Conservation (phyloP, 2,113 vertebrate genomes). For the Emydura subglobosa region DNA sequence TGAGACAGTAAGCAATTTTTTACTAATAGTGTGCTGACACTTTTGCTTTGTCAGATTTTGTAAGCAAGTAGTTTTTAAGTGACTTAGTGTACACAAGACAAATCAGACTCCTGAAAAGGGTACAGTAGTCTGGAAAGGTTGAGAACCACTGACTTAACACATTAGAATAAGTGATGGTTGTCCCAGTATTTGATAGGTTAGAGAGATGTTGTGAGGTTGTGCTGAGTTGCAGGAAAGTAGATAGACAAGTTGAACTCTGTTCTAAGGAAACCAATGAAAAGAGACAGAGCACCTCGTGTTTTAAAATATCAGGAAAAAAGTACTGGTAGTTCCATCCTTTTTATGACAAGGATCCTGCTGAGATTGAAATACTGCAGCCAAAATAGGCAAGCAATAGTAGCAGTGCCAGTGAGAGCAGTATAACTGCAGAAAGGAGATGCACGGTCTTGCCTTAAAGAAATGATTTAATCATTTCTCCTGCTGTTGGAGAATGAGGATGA, state of each 20-base stretch:
- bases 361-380: neutral
- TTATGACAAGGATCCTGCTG: neutral
- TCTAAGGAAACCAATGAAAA: neutral
- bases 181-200: neutral
- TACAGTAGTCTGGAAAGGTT: no score
- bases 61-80: no score
- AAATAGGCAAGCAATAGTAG: neutral
- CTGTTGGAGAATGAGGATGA: neutral
- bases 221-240: neutral
- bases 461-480: neutral
- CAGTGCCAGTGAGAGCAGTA: neutral
- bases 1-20: no score
- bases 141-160: no score
- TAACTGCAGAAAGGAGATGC: neutral
- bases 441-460: neutral
- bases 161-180: neutral
- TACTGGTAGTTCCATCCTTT: neutral
- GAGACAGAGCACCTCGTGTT: neutral
- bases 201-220: neutral
- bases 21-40: no score
- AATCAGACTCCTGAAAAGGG: no score
- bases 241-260: neutral
- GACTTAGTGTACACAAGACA: no score
- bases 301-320: neutral
- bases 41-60: no score